Evolutionary conservation across 1,140 invertebrate species (phyloP), one percentile per base, ranked within the genome.

Genomic region (Melitaea cinxia): DNA sequence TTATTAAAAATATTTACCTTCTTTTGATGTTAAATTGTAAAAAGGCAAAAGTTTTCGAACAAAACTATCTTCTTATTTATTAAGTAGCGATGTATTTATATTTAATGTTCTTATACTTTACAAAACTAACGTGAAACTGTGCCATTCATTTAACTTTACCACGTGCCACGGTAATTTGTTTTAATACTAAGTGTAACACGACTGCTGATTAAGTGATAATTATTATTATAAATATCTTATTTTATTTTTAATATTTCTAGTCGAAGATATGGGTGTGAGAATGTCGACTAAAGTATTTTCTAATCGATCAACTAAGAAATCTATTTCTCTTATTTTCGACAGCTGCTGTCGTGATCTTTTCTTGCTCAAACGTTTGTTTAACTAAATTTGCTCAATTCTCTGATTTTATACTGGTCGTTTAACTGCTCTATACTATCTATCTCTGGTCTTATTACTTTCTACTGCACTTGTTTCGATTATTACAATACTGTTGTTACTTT

Each of bases 81-180:
- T 71, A 78, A 80, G 75, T 87, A 81, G 68, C 65, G 77, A 77
- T 52, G 60, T 72, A 74, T n/a, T n/a, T n/a, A n/a, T 78, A 81
- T 80, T 78, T 77, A 84, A 78, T 87, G 77, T 83, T 89, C 79
- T 84, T 83, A 78, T 84, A 80, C 81, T 85, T 85, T 77, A 85
- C 72, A 73, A 83, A 86, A 89, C 88, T 91, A 91, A 91, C 88
- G 88, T 91, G 88, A 91, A 91, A 91, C 78, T 89, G 88, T 91
- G 88, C 88, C 86, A 91, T 91, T 88, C 77, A 83, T 85, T 84
- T 88, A 88, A 88, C 85, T 88, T 85, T 85, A 85, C 75, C 75
- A 83, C 76, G 83, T 88, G 85, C 85, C 85, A 88, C 85, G 82
- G 85, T 83, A 85, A 78, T 82, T 42, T 80, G 82, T 77, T 79